These are phyloP conservation scores for Himantopus leucocephalus DNA, from an alignment of 2,113 vertebrate species.

Conservation along the genomic window DNA sequence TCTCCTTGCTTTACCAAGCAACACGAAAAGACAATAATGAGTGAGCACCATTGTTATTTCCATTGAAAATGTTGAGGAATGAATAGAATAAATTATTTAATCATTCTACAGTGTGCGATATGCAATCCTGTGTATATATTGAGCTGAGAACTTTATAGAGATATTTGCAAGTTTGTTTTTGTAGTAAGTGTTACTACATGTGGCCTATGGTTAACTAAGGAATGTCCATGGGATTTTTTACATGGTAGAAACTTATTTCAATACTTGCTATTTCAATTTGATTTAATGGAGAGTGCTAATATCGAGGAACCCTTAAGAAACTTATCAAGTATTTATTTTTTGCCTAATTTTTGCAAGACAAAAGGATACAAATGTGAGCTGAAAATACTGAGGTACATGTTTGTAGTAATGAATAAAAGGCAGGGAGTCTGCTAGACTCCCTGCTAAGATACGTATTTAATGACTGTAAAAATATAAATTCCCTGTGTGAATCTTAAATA, in stretches of 20 bases:
- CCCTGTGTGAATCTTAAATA: not conserved
- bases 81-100: not conserved
- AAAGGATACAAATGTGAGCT: not conserved
- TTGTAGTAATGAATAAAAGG: not conserved
- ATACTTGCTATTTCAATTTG: not conserved
- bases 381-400: not conserved
- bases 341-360: not conserved
- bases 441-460: not conserved
- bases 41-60: not conserved
- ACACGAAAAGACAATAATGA: not conserved
- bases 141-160: not conserved
- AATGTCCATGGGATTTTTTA: not conserved
- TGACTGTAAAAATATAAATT: not conserved
- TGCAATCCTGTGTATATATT: not conserved
- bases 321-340: no score
- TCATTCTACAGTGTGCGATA: not conserved
- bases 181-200: not conserved
- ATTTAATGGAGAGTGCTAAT: not conserved
- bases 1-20: not conserved
- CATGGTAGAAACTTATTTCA: not conserved
- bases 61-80: not conserved
- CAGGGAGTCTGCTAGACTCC: not conserved
- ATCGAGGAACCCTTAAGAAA: not conserved
- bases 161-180: not conserved
- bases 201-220: not conserved